phyloP scores from a whole-genome alignment of 2,888 invertebrate genomes.

The Mantis religiosa region DNA sequence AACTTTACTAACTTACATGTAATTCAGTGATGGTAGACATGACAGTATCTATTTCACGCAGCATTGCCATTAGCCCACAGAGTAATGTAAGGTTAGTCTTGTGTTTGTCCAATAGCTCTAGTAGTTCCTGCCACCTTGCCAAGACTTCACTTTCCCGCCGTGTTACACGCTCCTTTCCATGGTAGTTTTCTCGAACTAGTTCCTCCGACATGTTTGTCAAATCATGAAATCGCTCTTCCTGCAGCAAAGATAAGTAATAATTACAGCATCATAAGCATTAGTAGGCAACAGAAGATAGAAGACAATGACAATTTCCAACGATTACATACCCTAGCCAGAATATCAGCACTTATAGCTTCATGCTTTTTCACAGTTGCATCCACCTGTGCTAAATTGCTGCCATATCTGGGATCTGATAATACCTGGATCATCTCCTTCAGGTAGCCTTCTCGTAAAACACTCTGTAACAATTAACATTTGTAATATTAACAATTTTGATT shows the following conservation, averaged over 20 bases:
- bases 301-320: background rate
- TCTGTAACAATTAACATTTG: slow-evolving; percentile 47
- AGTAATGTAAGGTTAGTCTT: slow-evolving; percentile 69
- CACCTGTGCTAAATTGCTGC: slow-evolving; percentile 85
- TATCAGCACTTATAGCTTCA: slow-evolving; percentile 96
- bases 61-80: slow-evolving; percentile 79
- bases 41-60: slow-evolving; percentile 89
- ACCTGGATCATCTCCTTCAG: slow-evolving; percentile 97
- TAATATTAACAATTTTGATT: too few relatives aligned
- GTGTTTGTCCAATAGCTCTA: slow-evolving; percentile 81
- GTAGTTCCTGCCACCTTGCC: slow-evolving; percentile 79
- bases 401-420: slow-evolving; percentile 85
- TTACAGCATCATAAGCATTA: background rate
- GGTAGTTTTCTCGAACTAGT: slow-evolving; percentile 85
- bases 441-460: slow-evolving; percentile 89
- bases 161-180: slow-evolving; percentile 77
- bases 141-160: slow-evolving; percentile 71
- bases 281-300: background rate
- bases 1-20: slow-evolving; percentile 51
- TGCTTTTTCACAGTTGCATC: slow-evolving; percentile 98
- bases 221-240: slow-evolving; percentile 90
- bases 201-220: slow-evolving; percentile 91
- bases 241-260: slow-evolving; percentile 29
- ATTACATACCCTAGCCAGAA: slow-evolving; percentile 68
- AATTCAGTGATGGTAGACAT: slow-evolving; percentile 78